A percentile compares a stretch with the other conserved stretches of the same genome.
phyloP scores from a whole-genome alignment of 2,888 invertebrate genomes.

The Phytoseiulus persimilis region DNA sequence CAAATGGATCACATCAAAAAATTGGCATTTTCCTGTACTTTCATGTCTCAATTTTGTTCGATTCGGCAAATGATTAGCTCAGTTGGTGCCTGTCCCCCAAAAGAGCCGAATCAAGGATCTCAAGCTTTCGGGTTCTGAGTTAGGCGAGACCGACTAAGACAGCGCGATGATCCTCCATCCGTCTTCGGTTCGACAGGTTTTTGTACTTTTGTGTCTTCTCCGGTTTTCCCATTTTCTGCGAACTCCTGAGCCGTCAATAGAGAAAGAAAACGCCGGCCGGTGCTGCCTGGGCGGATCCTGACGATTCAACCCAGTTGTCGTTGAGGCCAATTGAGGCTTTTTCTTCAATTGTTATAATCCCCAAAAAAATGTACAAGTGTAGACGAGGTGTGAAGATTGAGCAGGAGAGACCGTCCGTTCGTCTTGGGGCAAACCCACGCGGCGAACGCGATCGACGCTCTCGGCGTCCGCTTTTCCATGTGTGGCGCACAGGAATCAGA shows the following conservation, averaged over 20 bases:
- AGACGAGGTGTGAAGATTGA: background rate
- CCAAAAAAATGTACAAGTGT: background rate
- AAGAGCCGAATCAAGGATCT: background rate
- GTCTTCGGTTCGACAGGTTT: background rate
- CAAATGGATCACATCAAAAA: too few species aligned
- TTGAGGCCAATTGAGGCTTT: background rate
- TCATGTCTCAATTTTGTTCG: background rate
- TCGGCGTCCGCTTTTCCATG: background rate
- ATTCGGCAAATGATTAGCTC: background rate
- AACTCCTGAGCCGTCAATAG: background rate
- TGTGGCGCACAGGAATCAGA: background rate
- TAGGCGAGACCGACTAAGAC: background rate
- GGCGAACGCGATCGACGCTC: background rate
- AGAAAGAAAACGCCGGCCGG: background rate
- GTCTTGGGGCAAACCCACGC: background rate
- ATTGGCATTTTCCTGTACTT: background rate
- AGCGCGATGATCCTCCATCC: background rate
- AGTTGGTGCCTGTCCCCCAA: background rate
- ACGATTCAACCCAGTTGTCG: background rate
- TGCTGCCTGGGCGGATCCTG: background rate
- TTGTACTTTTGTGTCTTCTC: background rate
- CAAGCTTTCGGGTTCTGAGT: background rate
- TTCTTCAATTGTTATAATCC: background rate
- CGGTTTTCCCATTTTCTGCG: background rate
- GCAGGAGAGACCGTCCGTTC: background rate